Conservation (phyloP, 2,888 invertebrate species). For the Oscheius sp. region DNA sequence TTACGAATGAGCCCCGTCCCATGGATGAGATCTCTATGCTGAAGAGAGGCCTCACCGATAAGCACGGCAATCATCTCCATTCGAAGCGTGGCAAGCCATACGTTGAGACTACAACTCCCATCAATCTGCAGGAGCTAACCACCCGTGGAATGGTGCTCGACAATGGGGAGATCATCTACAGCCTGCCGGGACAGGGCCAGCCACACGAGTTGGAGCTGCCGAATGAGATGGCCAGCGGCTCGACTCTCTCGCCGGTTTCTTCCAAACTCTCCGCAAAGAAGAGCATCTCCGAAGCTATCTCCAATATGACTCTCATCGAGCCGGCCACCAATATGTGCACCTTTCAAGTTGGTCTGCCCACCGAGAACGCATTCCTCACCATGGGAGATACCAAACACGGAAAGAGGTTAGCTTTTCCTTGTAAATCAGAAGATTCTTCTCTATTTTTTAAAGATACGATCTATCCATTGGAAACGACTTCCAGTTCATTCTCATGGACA, state of each 20-base stretch:
- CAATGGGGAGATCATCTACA: conserved; percentile 9
- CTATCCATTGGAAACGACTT: neutral
- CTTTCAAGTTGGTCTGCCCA: conserved; percentile 3
- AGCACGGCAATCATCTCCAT: neutral
- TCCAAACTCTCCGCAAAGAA: no score
- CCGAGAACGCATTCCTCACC: conserved; percentile 10
- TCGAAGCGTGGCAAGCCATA: neutral
- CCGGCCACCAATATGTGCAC: neutral
- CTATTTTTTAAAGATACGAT: no score
- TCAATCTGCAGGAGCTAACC: conserved; percentile 16
- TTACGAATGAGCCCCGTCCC: neutral
- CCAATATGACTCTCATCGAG: neutral
- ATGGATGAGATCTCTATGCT: conserved; percentile 13
- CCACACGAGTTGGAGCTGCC: neutral
- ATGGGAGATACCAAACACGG: conserved; percentile 10
- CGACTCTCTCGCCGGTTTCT: neutral
- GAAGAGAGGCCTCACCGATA: neutral
- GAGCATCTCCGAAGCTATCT: neutral
- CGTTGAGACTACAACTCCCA: conserved; percentile 2
- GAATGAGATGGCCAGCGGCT: neutral
- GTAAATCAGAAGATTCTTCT: no score
- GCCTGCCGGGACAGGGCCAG: neutral
- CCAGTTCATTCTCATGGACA: conserved; percentile 2
- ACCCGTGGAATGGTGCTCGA: neutral
- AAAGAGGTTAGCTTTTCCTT: no score